phyloP scores from a whole-genome alignment of 2,797 vertebrate species.

The Echeneis naucrates region DNA sequence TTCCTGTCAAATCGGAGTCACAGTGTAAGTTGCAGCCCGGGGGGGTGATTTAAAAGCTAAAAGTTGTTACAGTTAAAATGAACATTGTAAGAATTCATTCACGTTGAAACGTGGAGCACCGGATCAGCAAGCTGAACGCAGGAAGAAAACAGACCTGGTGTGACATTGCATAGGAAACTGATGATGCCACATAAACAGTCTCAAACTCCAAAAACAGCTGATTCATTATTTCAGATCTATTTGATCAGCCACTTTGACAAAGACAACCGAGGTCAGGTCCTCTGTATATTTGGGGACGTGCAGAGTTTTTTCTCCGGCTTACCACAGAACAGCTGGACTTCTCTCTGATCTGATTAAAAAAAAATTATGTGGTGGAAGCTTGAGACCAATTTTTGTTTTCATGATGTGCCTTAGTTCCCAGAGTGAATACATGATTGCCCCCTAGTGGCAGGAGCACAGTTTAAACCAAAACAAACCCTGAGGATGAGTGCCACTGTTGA shows the following conservation, averaged over 20 bases:
- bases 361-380: not conserved
- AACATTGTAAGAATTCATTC: conserved; percentile 24
- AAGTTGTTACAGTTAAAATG: not conserved
- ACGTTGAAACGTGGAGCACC: not conserved
- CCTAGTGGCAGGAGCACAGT: conserved; percentile 57
- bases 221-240: not conserved
- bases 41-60: not conserved
- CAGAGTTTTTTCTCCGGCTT: not conserved
- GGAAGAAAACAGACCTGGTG: not conserved
- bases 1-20: not conserved
- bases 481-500: conserved; percentile 26
- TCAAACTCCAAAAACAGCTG: not conserved
- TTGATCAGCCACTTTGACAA: not conserved
- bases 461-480: conserved; percentile 44
- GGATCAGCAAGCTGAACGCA: not conserved
- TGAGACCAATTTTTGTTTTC: not conserved
- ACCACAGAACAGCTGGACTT: not conserved
- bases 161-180: conserved; percentile 29
- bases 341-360: not conserved
- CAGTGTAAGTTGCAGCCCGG: not conserved
- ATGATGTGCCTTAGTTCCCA: not conserved
- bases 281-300: not conserved
- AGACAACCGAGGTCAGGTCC: not conserved
- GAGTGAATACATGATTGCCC: conserved; percentile 37
- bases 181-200: not conserved